Evolutionary conservation across 1,140 invertebrate species (phyloP).

Genomic region (Drosophila rufa): DNA sequence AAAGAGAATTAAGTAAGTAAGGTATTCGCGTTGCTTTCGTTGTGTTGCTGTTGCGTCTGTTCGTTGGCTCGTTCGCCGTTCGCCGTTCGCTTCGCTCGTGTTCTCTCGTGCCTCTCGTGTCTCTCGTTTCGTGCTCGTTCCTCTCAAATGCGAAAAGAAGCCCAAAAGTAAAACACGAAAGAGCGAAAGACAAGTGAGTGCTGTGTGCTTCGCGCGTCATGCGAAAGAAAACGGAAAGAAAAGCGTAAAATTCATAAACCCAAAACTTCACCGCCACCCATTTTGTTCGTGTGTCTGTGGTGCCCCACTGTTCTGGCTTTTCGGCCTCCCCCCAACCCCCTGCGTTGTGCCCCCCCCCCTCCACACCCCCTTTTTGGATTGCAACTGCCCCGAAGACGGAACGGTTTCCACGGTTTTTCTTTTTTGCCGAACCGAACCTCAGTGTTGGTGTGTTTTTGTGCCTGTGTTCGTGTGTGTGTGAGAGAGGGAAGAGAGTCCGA

Average conservation of each 20-base stretch:
- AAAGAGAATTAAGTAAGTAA: conserved; percentile 79
- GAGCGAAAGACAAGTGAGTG: conserved; percentile 50
- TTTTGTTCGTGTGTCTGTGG: conserved; percentile 10
- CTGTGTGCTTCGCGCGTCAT: conserved; percentile 45
- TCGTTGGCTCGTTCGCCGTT: conserved; percentile 22
- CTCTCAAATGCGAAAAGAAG: conserved; percentile 49
- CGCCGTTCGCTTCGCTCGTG: conserved; percentile 26
- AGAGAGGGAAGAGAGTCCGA: conserved; percentile 28
- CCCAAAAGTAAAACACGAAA: conserved; percentile 48
- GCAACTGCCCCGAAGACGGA: conserved; percentile 26
- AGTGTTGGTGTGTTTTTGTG: conserved; percentile 3
- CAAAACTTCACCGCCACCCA: conserved; percentile 28
- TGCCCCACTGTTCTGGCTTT: conserved; percentile 35
- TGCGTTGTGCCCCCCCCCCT: neutral
- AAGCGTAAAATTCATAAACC: conserved; percentile 24
- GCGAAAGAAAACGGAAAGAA: conserved; percentile 40
- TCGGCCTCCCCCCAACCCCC: neutral
- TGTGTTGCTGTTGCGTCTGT: conserved; percentile 34
- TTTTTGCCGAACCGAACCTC: conserved; percentile 42
- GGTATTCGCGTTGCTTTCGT: conserved; percentile 59
- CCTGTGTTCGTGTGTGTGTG: conserved; percentile 14
- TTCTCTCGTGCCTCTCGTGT: conserved; percentile 25
- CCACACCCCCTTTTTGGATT: neutral
- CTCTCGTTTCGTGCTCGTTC: conserved; percentile 23
- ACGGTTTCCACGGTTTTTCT: conserved; percentile 52